Conservation (phyloP, 2,797 vertebrate genomes). For the Remorina albescens region DNA sequence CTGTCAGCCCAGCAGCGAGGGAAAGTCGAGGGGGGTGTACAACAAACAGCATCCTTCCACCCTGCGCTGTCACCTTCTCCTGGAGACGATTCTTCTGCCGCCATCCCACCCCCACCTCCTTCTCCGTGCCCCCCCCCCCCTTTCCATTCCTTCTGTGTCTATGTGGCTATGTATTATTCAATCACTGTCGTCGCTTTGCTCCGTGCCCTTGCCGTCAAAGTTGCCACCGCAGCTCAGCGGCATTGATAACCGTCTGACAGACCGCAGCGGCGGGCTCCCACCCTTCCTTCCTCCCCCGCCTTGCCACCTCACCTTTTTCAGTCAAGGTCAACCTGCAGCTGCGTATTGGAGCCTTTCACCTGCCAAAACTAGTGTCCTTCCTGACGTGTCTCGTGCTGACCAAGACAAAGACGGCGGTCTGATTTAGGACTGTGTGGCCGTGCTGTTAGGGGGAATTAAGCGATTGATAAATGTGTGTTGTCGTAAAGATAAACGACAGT, state of each 20-base stretch:
- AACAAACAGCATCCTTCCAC: constrained; percentile 68
- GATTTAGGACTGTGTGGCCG: constrained; percentile 9
- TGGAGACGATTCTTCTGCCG: constrained; percentile 62
- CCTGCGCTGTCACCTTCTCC: constrained; percentile 63
- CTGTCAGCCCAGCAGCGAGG: constrained; percentile 76
- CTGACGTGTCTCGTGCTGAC: constrained; percentile 24
- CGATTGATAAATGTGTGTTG: constrained; percentile 6
- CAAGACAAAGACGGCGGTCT: constrained; percentile 26
- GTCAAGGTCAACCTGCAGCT: constrained; percentile 79
- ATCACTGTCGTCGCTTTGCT: constrained; percentile 53
- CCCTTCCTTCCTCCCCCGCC: constrained; percentile 42
- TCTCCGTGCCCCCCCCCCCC: too few species aligned
- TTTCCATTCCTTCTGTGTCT: constrained; percentile 23
- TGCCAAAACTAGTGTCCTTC: constrained; percentile 48
- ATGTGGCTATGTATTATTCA: constrained; percentile 61
- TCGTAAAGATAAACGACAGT: not conserved
- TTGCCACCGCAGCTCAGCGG: constrained; percentile 69
- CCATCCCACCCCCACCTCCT: too few species aligned
- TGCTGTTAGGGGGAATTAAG: constrained; percentile 9
- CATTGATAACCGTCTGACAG: constrained; percentile 84
- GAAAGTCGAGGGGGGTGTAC: too few species aligned
- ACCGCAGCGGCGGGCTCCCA: constrained; percentile 63
- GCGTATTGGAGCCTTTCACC: constrained; percentile 59
- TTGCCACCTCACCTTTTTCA: constrained; percentile 58
- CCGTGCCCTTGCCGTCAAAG: constrained; percentile 39